Evolutionary conservation across 2,888 invertebrate species (phyloP), one percentile per base, ranked within the genome.

Genomic region (Leptarthrus brevirostris): DNA sequence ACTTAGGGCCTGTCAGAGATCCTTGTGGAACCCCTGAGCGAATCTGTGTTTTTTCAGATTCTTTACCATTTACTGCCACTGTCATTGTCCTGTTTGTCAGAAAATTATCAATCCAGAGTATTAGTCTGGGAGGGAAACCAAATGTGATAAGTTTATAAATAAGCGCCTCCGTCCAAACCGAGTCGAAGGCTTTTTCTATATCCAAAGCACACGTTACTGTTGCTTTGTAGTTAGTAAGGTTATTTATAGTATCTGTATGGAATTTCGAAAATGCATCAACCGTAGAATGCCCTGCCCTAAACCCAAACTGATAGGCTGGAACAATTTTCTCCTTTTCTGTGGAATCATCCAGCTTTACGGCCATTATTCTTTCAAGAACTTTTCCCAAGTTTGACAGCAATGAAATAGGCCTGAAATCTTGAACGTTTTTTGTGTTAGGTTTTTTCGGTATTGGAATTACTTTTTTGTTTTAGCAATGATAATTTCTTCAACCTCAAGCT

Each of bases 11-110:
- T 12, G 36, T 30, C 1, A 71, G 14, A 3, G 71, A 71, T 18
- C 71, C 71, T 40, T 71, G 71, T 12, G 71, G 71, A 0, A 54
- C 40, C 8, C 40, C 40, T 40, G 40, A 6, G 12, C 3, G n/a
- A 12, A 40, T n/a, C 3, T 40, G 0, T 3, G n/a, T 12, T 40
- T 1, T 12, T 3, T 12, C n/a, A 3, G 40, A 40, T 6, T 64
- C n/a, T 36, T 40, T 12, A 12, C 12, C 40, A 12, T 12, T 40
- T 6, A 36, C 6, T 8, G 40, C 8, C 3, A 40, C n/a, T 12
- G 12, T 40, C 1, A 40, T 3, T 1, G 8, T 40, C 40, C 40
- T 6, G n/a, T 40, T 12, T 3, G 12, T 12, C 3, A 0, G 40
- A 12, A 40, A 40, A 12, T 12, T n/a, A 12, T 40, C 12, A 3